Evolutionary conservation across 2,888 invertebrate species (phyloP).

Genomic region (Rotaria socialis): DNA sequence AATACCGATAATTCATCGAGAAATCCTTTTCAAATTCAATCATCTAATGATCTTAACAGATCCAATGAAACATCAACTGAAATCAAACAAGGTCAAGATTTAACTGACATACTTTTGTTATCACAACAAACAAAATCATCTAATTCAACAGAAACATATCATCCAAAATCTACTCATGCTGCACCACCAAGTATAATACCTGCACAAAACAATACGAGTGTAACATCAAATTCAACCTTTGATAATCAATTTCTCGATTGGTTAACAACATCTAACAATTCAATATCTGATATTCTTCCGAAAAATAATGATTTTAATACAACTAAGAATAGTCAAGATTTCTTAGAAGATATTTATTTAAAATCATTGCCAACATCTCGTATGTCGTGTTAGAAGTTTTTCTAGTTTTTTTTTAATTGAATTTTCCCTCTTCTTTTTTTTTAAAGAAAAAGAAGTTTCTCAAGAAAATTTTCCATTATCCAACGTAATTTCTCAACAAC

Average conservation of each 20-base stretch:
- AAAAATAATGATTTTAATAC: background rate
- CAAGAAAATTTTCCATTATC: background rate
- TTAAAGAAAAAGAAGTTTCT: background rate
- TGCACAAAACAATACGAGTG: background rate
- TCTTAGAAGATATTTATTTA: background rate
- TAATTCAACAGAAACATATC: background rate
- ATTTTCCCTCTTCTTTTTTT: background rate
- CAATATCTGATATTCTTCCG: background rate
- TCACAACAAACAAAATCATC: background rate
- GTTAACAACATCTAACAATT: background rate
- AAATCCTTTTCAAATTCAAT: background rate
- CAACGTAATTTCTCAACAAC: background rate
- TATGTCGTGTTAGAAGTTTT: background rate
- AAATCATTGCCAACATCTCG: background rate
- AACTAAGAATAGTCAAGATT: background rate
- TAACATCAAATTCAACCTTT: background rate
- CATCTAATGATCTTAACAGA: background rate
- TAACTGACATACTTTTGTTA: too few species aligned
- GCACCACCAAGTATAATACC: background rate
- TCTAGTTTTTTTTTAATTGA: background rate
- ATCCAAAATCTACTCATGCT: background rate
- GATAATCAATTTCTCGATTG: conserved; percentile 4
- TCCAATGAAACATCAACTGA: too few species aligned
- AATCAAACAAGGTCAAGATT: too few species aligned
- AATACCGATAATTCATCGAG: background rate